Percentiles rank a stretch among this genome's conserved stretches.
Evolutionary conservation across 2,888 invertebrate genomes (phyloP).

Genomic region (Idaea biselata): DNA sequence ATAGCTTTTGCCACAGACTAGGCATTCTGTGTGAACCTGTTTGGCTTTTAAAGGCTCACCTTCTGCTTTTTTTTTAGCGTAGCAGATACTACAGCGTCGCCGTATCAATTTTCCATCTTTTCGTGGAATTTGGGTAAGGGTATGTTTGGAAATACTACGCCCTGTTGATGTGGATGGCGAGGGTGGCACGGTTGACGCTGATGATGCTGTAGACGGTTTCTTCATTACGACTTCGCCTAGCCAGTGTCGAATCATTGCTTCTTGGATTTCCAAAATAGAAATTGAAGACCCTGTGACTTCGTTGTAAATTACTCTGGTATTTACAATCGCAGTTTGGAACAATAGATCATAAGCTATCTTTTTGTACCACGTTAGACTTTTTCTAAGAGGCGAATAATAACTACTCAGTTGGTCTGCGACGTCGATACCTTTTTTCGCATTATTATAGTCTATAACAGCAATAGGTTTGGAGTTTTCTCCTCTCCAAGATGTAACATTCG

Average conservation of each 20-base stretch:
- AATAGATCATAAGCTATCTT: slow-evolving; percentile 16
- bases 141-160: slow-evolving; percentile 4
- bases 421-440: slow-evolving; percentile 13
- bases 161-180: no score
- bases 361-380: slow-evolving; percentile 17
- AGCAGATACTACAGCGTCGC: slow-evolving; percentile 20
- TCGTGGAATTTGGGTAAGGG: slow-evolving; percentile 7
- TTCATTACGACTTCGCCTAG: slow-evolving; percentile 9
- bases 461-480: slow-evolving; percentile 7
- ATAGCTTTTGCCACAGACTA: slow-evolving; percentile 15
- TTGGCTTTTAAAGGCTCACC: slow-evolving; percentile 17
- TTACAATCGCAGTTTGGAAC: slow-evolving; percentile 15
- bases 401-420: slow-evolving; percentile 13
- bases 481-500: slow-evolving; percentile 1
- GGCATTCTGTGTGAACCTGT: slow-evolving; percentile 20
- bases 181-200: no score
- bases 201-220: slow-evolving; percentile 8
- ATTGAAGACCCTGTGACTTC: slow-evolving; percentile 13
- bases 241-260: slow-evolving; percentile 19
- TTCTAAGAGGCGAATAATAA: slow-evolving; percentile 8
- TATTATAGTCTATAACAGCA: slow-evolving; percentile 9
- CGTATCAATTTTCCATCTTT: slow-evolving; percentile 17
- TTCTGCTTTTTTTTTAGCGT: slow-evolving; percentile 18
- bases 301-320: slow-evolving; percentile 17
- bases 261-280: slow-evolving; percentile 14